Percentiles rank a stretch among this genome's conserved stretches.
Conservation (phyloP, 2,888 invertebrate species). For the Helleia helle region DNA sequence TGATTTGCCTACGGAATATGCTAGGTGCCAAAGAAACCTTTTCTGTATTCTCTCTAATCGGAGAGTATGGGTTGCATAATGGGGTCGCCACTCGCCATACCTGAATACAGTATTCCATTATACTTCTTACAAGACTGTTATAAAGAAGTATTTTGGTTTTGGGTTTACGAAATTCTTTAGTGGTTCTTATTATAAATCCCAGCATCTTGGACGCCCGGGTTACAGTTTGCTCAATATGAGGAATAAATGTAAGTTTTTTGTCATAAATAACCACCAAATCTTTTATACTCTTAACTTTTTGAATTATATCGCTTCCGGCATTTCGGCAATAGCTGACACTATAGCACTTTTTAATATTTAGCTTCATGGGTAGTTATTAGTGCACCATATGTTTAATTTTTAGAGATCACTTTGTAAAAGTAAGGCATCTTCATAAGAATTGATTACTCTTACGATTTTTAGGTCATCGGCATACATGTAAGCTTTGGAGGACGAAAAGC, state of each 20-base stretch:
- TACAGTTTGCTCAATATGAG: not conserved
- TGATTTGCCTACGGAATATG: not conserved
- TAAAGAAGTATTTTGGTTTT: too few species aligned
- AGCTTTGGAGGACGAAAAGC: too few species aligned
- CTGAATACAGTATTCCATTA: too few species aligned
- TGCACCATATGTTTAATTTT: not conserved
- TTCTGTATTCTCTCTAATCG: not conserved
- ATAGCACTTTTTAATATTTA: not conserved
- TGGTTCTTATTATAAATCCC: too few species aligned
- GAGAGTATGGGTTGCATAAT: not conserved
- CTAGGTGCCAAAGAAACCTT: not conserved
- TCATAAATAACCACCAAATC: not conserved
- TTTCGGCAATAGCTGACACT: not conserved
- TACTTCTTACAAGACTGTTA: too few species aligned
- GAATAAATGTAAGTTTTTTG: not conserved
- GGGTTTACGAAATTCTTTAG: too few species aligned
- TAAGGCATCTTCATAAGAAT: not conserved
- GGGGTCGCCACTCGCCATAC: too few species aligned
- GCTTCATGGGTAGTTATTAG: not conserved
- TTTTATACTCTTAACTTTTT: not conserved
- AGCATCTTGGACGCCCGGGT: not conserved
- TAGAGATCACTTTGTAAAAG: not conserved
- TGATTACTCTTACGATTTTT: too few species aligned
- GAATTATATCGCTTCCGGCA: not conserved
- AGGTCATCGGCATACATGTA: too few species aligned